A percentile compares a stretch with the other conserved stretches of the same genome.
phyloP scores from a whole-genome alignment of 53 echinoderm and acorn worm species.

The Luidia sarsii region DNA sequence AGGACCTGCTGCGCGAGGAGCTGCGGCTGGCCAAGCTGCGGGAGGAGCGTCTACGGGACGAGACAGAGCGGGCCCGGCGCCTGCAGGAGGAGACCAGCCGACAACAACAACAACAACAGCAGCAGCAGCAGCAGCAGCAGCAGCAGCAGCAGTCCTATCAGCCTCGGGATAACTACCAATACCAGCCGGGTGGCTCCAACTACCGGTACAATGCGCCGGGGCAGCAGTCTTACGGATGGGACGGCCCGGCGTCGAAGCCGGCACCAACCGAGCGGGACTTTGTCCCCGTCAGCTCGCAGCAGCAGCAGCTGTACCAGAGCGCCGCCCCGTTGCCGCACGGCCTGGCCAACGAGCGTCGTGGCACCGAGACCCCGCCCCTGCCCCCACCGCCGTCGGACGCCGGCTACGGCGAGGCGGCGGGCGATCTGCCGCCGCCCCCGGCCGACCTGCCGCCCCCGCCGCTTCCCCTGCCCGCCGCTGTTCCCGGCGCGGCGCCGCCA shows the following conservation, averaged over 20 bases:
- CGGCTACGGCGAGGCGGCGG: slow-evolving; percentile 28
- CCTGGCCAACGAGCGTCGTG: slow-evolving; percentile 6
- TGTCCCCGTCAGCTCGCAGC: slow-evolving; percentile 28
- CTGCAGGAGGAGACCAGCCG: slow-evolving; percentile 2
- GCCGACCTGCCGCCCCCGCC: slow-evolving; percentile 59
- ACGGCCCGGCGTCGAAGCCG: slow-evolving; percentile 20
- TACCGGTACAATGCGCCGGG: neutral
- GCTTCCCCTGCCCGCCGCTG: slow-evolving; percentile 77
- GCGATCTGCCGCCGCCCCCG: slow-evolving; percentile 81
- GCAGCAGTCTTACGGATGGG: slow-evolving; percentile 40
- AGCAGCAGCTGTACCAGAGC: slow-evolving; percentile 51
- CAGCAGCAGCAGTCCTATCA: slow-evolving; percentile 22
- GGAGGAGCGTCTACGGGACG: neutral
- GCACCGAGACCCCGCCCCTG: slow-evolving; percentile 35
- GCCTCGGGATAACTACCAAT: slow-evolving; percentile 27
- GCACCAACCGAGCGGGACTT: slow-evolving; percentile 8
- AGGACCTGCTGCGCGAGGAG: neutral
- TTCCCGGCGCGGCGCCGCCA: slow-evolving; percentile 20
- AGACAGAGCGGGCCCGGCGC: slow-evolving; percentile 4
- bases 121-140: slow-evolving; percentile 13
- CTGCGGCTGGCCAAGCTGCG: neutral
- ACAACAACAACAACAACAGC: slow-evolving; percentile 23
- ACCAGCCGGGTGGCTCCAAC: too few relatives aligned
- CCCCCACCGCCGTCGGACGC: slow-evolving; percentile 49
- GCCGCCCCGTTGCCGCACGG: slow-evolving; percentile 28